Conservation (phyloP, 2,888 invertebrate species). For the Creontiades dilutus region DNA sequence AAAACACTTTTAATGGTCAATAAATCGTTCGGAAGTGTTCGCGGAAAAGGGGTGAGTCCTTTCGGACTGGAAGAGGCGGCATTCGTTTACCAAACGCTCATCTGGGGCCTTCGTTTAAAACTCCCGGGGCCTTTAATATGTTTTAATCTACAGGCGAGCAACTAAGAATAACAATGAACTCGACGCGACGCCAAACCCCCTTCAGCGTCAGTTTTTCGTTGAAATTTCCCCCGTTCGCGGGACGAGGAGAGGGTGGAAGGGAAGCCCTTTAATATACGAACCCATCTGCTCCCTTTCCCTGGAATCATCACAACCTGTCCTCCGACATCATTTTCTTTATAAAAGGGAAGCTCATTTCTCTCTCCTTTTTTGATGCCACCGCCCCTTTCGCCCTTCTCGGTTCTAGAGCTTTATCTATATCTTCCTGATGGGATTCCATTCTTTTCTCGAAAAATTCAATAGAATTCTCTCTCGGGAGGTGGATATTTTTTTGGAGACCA, state of each 20-base stretch:
- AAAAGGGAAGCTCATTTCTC: constrained; percentile 71
- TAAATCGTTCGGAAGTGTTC: constrained; percentile 59
- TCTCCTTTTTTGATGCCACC: constrained; percentile 64
- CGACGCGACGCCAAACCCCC: neutral
- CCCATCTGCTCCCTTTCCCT: constrained; percentile 63
- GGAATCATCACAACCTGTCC: constrained; percentile 71
- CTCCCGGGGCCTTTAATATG: constrained; percentile 44
- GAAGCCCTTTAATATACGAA: constrained; percentile 64
- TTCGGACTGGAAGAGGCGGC: constrained; percentile 26
- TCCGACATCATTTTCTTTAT: constrained; percentile 70
- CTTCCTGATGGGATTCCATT: constrained; percentile 70
- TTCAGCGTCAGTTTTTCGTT: constrained; percentile 26
- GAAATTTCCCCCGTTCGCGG: constrained; percentile 41
- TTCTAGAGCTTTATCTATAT: constrained; percentile 69
- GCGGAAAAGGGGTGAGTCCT: constrained; percentile 45
- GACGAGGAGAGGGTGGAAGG: neutral
- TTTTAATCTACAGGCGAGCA: constrained; percentile 58
- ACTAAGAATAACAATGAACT: constrained; percentile 64
- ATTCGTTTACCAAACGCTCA: constrained; percentile 49
- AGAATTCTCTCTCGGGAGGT: constrained; percentile 22
- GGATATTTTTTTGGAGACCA: neutral
- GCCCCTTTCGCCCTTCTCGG: constrained; percentile 12
- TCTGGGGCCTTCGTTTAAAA: constrained; percentile 46
- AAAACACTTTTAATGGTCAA: constrained; percentile 57
- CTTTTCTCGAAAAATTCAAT: constrained; percentile 68